Base-by-base conservation (phyloP, 1,140 invertebrate species). In the Wasmannia auropunctata region DNA sequence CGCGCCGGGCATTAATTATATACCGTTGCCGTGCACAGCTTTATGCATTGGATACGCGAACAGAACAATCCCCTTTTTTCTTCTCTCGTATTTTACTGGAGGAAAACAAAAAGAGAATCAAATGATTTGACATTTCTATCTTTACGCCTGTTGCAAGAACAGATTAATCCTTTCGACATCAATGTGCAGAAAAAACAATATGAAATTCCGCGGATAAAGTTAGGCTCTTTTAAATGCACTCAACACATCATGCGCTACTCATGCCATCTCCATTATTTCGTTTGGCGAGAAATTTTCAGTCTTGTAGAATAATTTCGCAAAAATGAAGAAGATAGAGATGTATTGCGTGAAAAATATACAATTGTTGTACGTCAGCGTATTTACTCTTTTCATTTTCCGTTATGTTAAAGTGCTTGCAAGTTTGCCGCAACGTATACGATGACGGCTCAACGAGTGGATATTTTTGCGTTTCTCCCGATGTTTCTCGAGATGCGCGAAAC, bases 381-480 rank as follows among this genome's bases (percentile, higher is more conserved):
- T 63, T 37, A 25, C 62, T 37, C 34, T 58, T 58, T 60, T 81
- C 37, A 58, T 40, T n/a, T n/a, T n/a, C 8, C 10, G 14, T 63
- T 28, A 11, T 16, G 25, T 3, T 40, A 46, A n/a, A 65, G 19
- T 37, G 25, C 8, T 43, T 56, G 49, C n/a, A 72, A 58, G 51
- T 31, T 83, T 58, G 56, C 11, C 34, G 5, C 37, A 19, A n/a
- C 19, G 67, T 5, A 14, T n/a, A 70, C 16, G 16, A 0, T 43
- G 34, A 19, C 25, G 46, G 34, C 22, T 54, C 19, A 25, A 72
- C 31, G 3, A 40, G 16, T 10, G 37, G 34, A 60, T 31, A 72
- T 74, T 83, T 83, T 72, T 74, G 37, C 37, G 60, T 58, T 72
- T 72, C 37, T n/a, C 31, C 10, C 6, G 43, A 67, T 51, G 60